Base-by-base conservation (phyloP, 2,113 vertebrate genomes). In the Steatornis caripensis region DNA sequence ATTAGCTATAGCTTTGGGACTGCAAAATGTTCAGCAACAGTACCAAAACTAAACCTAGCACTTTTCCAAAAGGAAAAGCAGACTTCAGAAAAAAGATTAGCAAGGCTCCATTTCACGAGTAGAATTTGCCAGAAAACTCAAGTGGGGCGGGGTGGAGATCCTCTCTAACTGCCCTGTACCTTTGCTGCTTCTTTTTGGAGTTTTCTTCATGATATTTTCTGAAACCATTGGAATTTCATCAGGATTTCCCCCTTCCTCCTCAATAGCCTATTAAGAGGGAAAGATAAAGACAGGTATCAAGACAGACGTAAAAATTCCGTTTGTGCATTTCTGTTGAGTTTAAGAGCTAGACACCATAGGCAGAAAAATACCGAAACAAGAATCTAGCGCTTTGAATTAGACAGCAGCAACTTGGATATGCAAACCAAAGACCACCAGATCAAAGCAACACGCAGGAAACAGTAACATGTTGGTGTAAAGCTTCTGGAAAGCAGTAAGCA, bases 171-270 rank as follows among this genome's bases (percentile, higher is more conserved):
- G 36, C 32, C 86, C 49, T 75, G 19, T 98, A 99, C 99, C 99
- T 99, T 98, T 99, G 37, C 96, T 79, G 29, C 92, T 88, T 79
- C 99, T 98, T 93, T 98, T 99, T 3, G 98, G 82, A 3, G 97
- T 87, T 96, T 98, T 99, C 97, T 98, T 99, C 34, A 95, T 96
- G 1, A 93, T 37, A 34, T 97, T 94, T 49, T 99, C 99, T 6
- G 98, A 95, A 20, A 92, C 54, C 37, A 99, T 41, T 10, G 98
- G 89, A 30, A 99, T 98, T 91, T 99, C 99, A 78, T 99, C 99
- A 22, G 99, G 98, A 96, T 99, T 99, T 6, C 98, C 99, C 15
- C 99, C 99, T 95, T 99, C 99, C 30, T 99, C 99, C 84, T 99
- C 98, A 82, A 99, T 98, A 3, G 98, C 99, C 99, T 99, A 72